Evolutionary conservation across 1,140 invertebrate species (phyloP), one percentile per base, ranked within the genome.

Genomic region (Drosophila orosa): DNA sequence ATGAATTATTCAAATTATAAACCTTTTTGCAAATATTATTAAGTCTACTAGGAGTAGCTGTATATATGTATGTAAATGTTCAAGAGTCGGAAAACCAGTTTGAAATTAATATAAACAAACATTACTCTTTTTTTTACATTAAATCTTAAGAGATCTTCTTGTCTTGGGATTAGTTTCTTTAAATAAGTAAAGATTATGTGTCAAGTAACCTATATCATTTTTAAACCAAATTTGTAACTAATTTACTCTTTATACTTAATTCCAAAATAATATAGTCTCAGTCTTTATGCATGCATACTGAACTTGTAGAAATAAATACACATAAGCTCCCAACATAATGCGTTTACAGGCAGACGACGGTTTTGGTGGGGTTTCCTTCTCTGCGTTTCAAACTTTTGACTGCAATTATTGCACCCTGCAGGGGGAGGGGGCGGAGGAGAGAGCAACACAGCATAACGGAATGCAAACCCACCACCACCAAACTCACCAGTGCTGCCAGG

Each of bases 401-500:
- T 54, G 13, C 50, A 54, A 4, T 35, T 35, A 7, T 48, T 17
- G 13, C 47, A 29, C 47, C 47, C 47, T 17, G 50, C 29, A 9
- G 25, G n/a, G 5, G 2, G 13, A 19, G 19, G 8, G 24, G 48
- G 17, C 25, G 9, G n/a, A 9, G 13, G 15, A 12, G 31, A 13
- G 56, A 45, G n/a, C 9, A 40, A 22, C 17, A 31, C 63, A 50
- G 54, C 40, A 61, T 57, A 61, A 67, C 63, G 31, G 65, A 68
- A 40, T 50, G 62, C 67, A 40, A 29, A 63, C 35, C 39, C 60
- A 63, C 60, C 60, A 63, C 27, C 8, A 10, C 4, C 8, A 12
- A 35, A 54, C 19, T 35, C 31, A 54, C 50, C 50, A 54, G n/a
- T n/a, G n/a, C n/a, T n/a, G n/a, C n/a, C n/a, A n/a, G n/a, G n/a